Base-by-base conservation (phyloP, 2,113 vertebrate genomes). In the Loxodonta africana region DNA sequence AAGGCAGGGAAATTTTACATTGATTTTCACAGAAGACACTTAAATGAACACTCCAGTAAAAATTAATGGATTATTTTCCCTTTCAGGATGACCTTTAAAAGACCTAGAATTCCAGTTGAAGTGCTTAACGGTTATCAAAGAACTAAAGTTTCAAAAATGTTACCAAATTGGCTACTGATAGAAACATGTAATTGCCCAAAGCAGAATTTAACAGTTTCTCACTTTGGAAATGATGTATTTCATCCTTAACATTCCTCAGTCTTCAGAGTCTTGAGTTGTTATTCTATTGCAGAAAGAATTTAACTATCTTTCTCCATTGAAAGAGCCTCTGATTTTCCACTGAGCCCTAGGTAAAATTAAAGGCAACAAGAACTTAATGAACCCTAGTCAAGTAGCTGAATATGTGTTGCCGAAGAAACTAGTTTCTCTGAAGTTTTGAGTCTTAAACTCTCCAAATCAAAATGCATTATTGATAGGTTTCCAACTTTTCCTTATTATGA, bases 21-120 rank as follows among this genome's bases (percentile, higher is more conserved):
- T 74, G 97, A 98, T 98, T 97, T 95, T 90, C 90, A 95, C 77
- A 94, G 51, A 97, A 97, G 95, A 96, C 62, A 67, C 93, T 87
- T 94, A 93, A 97, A 95, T 65, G 97, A 98, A 96, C 71, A 76
- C 83, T 91, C 60, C 46, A 88, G 91, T 96, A 78, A 82, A 28
- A 97, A 93, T 78, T 96, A 94, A 97, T 97, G 97, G 84, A 96
- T 98, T 94, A 88, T 96, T 95, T 80, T 83, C 11, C 67, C 44
- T 83, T 97, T 96, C 87, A 76, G 74, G 6, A 88, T 82, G 90
- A 94, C 90, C 88, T 98, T 88, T 94, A 94, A 90, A 95, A 73
- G 10, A 26, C 86, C 83, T 41, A 86, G 60, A 91, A 86, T 90
- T 94, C 25, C 92, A 26, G 86, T 71, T 96, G 44, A 96, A 91